Evolutionary conservation across 2,888 invertebrate species (phyloP).

Genomic region (Eristalis arbustorum): DNA sequence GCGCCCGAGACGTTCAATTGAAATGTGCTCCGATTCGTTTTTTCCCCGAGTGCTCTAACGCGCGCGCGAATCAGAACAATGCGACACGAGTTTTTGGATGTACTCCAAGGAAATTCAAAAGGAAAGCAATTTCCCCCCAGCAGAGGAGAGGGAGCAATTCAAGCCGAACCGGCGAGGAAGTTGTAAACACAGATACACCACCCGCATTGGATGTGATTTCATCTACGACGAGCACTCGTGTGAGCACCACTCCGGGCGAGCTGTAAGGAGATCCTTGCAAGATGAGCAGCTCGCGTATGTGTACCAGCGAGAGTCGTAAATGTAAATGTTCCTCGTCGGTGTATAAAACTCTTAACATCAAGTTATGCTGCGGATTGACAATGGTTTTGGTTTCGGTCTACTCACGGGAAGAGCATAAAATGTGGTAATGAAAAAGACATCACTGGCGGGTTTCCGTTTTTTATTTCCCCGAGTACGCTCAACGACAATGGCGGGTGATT

Average conservation of each 20-base stretch:
- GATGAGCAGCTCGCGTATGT: not conserved
- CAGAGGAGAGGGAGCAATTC: not conserved
- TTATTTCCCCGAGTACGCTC: not conserved
- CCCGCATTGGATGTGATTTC: conserved; percentile 18
- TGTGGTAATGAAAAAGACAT: conserved; percentile 27
- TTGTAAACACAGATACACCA: conserved; percentile 33
- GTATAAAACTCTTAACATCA: conserved; percentile 17
- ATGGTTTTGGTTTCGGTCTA: conserved; percentile 4
- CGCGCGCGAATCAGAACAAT: not conserved
- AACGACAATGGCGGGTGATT: not conserved
- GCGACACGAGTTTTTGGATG: not conserved
- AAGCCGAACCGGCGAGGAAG: conserved; percentile 5
- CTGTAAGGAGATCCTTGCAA: not conserved
- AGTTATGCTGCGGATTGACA: conserved; percentile 25
- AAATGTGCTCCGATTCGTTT: not conserved
- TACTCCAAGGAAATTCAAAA: conserved; percentile 1
- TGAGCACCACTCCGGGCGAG: not conserved
- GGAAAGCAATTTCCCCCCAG: conserved; percentile 1
- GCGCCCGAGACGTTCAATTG: not conserved
- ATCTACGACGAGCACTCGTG: not conserved
- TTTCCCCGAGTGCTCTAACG: not conserved
- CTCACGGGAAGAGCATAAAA: not conserved
- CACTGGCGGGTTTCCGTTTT: not conserved
- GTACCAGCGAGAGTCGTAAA: conserved; percentile 28
- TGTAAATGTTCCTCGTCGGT: conserved; percentile 20